Evolutionary conservation across 2,113 vertebrate species (phyloP).

Genomic region (Sigmodon hispidus): DNA sequence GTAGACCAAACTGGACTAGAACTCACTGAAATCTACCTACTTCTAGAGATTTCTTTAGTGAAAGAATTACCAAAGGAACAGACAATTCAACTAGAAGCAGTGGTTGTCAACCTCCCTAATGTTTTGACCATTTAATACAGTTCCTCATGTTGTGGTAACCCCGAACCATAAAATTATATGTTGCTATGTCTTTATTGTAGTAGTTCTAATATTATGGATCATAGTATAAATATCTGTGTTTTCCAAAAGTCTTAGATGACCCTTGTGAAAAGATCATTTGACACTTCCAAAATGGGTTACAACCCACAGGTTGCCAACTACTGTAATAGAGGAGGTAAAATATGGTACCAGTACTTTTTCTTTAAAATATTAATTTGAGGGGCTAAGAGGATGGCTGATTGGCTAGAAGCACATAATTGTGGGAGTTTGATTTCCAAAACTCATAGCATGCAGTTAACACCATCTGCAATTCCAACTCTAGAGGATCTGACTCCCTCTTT

Average conservation of each 20-base stretch:
- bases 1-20: neutral
- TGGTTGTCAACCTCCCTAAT: neutral
- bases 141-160: neutral
- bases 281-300: neutral
- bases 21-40: neutral
- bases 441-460: neutral
- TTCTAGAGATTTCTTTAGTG: neutral
- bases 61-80: neutral
- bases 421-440: neutral
- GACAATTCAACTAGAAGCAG: neutral
- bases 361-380: slow-evolving; percentile 34
- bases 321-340: neutral
- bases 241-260: neutral
- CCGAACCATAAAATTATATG: neutral
- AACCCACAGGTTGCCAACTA: neutral
- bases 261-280: neutral
- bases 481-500: neutral
- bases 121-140: neutral
- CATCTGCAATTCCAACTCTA: neutral
- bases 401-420: neutral
- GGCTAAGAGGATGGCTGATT: neutral
- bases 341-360: neutral
- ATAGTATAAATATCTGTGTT: neutral
- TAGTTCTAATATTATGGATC: neutral
- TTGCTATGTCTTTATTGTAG: neutral